Evolutionary conservation across 2,888 invertebrate species (phyloP).

Genomic region (Orthosia gothica): DNA sequence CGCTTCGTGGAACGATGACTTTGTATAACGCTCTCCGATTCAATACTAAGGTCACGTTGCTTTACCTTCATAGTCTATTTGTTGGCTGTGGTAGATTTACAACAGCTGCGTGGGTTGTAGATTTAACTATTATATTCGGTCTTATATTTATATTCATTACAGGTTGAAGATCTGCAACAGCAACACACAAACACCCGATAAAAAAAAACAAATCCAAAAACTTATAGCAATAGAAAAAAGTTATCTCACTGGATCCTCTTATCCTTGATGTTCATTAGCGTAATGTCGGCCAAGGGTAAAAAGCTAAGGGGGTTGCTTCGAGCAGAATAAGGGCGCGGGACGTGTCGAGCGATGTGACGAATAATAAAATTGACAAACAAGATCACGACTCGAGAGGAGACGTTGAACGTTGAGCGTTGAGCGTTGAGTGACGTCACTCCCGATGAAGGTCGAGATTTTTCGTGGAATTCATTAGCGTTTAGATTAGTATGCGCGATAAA

Average conservation of each 20-base stretch:
- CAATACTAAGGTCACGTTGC: background rate
- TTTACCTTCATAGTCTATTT: background rate
- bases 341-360: conserved; percentile 61
- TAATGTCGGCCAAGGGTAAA: conserved; percentile 60
- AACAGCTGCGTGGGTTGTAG: background rate
- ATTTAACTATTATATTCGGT: background rate
- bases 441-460: conserved; percentile 18
- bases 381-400: conserved; percentile 48
- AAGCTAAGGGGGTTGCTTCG: conserved; percentile 60
- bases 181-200: background rate
- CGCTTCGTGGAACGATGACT: background rate
- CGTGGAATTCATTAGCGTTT: conserved; percentile 20
- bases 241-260: conserved; percentile 38
- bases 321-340: conserved; percentile 57
- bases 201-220: conserved; percentile 3
- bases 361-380: conserved; percentile 61
- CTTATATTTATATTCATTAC: background rate
- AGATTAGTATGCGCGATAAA: conserved; percentile 12
- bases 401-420: conserved; percentile 44
- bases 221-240: conserved; percentile 30
- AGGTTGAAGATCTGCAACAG: background rate
- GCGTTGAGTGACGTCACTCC: conserved; percentile 46
- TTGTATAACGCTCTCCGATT: background rate
- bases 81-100: background rate
- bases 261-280: conserved; percentile 60